A percentile compares a stretch with the other conserved stretches of the same genome.
Conservation (phyloP, 1,140 invertebrate species). For the Papilio xuthus region DNA sequence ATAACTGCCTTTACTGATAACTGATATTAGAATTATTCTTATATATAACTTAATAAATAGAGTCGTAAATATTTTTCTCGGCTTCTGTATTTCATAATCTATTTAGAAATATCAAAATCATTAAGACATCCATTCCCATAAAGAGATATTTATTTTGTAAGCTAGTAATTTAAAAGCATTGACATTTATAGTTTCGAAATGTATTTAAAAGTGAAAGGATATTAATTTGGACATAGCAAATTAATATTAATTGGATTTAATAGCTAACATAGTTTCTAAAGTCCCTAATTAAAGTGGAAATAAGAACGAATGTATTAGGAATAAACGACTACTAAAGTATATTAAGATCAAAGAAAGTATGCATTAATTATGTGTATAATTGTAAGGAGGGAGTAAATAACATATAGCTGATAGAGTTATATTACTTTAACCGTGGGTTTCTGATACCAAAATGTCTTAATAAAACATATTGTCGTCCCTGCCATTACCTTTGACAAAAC, state of each 20-base stretch:
- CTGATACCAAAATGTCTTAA: too few relatives aligned
- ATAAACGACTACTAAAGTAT: not conserved
- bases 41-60: not conserved
- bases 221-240: not conserved
- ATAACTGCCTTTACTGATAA: too few relatives aligned
- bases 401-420: too few relatives aligned
- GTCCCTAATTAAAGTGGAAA: not conserved
- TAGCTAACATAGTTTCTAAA: not conserved
- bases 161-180: constrained; percentile 11
- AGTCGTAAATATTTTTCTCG: not conserved
- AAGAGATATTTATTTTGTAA: constrained; percentile 20
- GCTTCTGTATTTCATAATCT: not conserved
- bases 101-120: not conserved
- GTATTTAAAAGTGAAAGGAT: constrained; percentile 5
- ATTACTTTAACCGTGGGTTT: too few relatives aligned
- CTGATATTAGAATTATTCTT: too few relatives aligned
- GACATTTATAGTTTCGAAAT: constrained; percentile 10
- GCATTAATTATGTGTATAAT: not conserved
- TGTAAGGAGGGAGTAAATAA: not conserved
- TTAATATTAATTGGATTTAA: constrained; percentile 8
- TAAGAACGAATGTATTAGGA: not conserved
- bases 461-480: too few relatives aligned
- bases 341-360: not conserved
- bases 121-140: constrained; percentile 14
- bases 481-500: too few relatives aligned